Evolutionary conservation across 2,113 vertebrate genomes (phyloP).

Genomic region (Silurus meridionalis): DNA sequence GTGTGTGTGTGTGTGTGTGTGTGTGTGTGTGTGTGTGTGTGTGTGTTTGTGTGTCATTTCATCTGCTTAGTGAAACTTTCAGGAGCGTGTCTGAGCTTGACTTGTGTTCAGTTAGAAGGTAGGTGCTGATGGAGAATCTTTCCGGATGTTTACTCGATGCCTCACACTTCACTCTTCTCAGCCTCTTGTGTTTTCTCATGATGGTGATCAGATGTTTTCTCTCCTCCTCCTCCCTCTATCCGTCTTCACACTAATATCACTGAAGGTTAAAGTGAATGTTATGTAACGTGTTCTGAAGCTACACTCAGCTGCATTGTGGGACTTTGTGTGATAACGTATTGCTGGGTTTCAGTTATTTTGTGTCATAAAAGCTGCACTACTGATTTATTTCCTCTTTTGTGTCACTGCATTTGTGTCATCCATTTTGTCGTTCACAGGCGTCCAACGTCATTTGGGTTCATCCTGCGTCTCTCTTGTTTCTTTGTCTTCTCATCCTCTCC

Average conservation of each 20-base stretch:
- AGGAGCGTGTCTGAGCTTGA: background rate
- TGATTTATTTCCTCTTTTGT: background rate
- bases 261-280: background rate
- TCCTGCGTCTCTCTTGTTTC: background rate
- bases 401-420: background rate
- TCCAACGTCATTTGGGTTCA: background rate
- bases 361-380: background rate
- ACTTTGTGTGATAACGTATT: no score
- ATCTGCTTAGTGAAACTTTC: background rate
- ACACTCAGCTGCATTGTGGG: no score
- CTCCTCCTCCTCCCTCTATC: background rate
- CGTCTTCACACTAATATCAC: background rate
- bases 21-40: background rate
- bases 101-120: background rate
- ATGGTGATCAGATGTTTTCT: background rate
- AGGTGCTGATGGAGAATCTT: background rate
- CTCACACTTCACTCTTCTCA: slow-evolving; percentile 33
- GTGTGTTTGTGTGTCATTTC: background rate
- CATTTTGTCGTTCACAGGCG: background rate
- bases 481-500: slow-evolving; percentile 69
- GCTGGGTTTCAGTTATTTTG: background rate
- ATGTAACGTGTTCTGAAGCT: background rate
- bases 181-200: slow-evolving; percentile 31
- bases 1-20: background rate
- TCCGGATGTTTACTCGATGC: slow-evolving; percentile 4